Percentiles rank a stretch among this genome's conserved stretches.
Conservation (phyloP, 2,888 invertebrate species). For the Orchesella flavescens region DNA sequence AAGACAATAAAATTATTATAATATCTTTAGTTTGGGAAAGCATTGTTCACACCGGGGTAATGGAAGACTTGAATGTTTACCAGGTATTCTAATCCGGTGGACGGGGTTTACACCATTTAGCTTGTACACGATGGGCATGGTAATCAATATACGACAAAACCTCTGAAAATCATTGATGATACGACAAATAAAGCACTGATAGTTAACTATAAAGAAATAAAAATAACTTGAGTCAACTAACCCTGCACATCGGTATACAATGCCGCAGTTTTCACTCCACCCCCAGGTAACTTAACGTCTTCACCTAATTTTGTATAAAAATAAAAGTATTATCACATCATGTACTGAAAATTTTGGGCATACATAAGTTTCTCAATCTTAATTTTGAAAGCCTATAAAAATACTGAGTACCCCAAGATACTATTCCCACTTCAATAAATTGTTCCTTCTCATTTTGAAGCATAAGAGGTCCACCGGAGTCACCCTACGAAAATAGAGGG, state of each 20-base stretch:
- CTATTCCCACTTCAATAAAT: constrained; percentile 41
- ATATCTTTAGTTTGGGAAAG: too few relatives aligned
- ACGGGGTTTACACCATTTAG: constrained; percentile 42
- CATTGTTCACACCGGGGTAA: too few relatives aligned
- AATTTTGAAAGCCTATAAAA: too few relatives aligned
- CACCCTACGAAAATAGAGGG: constrained; percentile 13
- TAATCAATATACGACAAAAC: constrained; percentile 39
- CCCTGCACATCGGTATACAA: constrained; percentile 48
- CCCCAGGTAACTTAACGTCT: neutral
- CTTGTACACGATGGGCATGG: constrained; percentile 14
- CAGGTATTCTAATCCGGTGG: too few relatives aligned
- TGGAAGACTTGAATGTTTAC: too few relatives aligned
- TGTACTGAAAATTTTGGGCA: too few relatives aligned
- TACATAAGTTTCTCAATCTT: too few relatives aligned
- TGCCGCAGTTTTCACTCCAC: constrained; percentile 24
- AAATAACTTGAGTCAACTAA: neutral
- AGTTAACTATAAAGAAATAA: neutral
- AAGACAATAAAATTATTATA: too few relatives aligned
- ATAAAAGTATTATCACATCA: too few relatives aligned
- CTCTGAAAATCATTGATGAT: constrained; percentile 33
- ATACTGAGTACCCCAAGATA: constrained; percentile 42
- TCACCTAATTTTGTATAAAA: constrained; percentile 26
- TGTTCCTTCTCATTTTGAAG: constrained; percentile 11
- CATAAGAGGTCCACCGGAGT: constrained; percentile 50
- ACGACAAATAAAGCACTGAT: neutral